phyloP scores from a whole-genome alignment of 2,888 invertebrate genomes.

The Agapetus fuscipes region DNA sequence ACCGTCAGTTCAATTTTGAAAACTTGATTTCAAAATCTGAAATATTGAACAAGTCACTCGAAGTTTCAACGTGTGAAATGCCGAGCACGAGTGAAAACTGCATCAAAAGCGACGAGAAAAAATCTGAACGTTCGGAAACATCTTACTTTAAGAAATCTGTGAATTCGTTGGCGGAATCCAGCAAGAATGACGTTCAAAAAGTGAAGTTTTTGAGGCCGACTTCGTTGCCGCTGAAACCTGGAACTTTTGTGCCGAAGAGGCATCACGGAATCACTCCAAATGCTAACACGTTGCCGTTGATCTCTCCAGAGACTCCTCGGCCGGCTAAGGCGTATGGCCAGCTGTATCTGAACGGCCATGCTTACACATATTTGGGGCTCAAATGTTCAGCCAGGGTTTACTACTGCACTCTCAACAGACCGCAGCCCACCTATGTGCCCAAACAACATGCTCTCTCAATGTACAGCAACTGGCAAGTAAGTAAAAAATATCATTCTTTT shows the following conservation, averaged over 20 bases:
- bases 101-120: constrained; percentile 19
- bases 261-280: constrained; percentile 77
- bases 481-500: constrained; percentile 7
- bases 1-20: constrained; percentile 41
- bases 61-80: constrained; percentile 37
- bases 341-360: constrained; percentile 81
- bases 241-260: constrained; percentile 70
- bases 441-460: constrained; percentile 86
- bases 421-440: constrained; percentile 90
- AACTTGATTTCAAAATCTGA: constrained; percentile 43
- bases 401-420: constrained; percentile 87
- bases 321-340: constrained; percentile 85
- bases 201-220: constrained; percentile 72
- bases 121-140: constrained; percentile 38
- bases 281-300: constrained; percentile 70
- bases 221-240: constrained; percentile 74
- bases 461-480: constrained; percentile 93
- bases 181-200: constrained; percentile 35
- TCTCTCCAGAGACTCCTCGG: constrained; percentile 85
- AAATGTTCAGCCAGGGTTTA: constrained; percentile 86
- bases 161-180: constrained; percentile 23
- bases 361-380: constrained; percentile 82
- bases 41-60: constrained; percentile 38
- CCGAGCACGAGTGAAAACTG: constrained; percentile 26
- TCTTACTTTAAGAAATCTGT: constrained; percentile 41